Evolutionary conservation across 2,797 vertebrate genomes (phyloP).

Genomic region (Phoeniculus purpureus): DNA sequence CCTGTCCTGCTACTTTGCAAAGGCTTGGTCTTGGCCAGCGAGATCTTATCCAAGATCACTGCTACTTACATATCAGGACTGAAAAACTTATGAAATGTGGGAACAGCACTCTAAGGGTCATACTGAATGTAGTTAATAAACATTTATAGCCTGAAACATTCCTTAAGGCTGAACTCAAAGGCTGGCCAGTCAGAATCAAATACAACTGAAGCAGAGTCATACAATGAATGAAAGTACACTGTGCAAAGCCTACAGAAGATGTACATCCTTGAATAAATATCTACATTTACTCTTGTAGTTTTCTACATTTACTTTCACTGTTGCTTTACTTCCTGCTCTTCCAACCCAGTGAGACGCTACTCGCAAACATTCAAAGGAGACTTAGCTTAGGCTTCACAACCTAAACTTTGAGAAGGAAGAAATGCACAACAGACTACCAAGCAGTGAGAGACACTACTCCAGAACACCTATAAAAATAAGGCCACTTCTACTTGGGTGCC

Average conservation of each 20-base stretch:
- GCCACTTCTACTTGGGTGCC: background rate
- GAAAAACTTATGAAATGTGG: background rate
- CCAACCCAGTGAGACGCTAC: background rate
- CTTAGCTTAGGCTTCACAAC: background rate
- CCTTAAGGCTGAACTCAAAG: background rate
- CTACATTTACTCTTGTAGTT: background rate
- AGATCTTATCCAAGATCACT: background rate
- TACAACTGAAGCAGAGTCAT: background rate
- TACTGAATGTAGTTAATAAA: background rate
- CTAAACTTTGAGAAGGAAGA: background rate
- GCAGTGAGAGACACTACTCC: background rate
- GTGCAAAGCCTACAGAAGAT: background rate
- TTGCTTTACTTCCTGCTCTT: slow-evolving; percentile 3
- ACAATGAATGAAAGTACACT: background rate
- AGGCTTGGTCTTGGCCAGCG: background rate
- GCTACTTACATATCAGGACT: background rate
- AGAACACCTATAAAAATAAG: background rate
- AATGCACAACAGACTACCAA: background rate
- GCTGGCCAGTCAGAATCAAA: background rate
- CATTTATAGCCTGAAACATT: background rate
- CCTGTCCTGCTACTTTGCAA: background rate
- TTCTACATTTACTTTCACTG: background rate
- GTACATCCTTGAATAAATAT: background rate
- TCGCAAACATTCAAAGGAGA: background rate
- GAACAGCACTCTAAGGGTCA: background rate